Evolutionary conservation across 2,797 vertebrate species (phyloP).

Genomic region (Sebastes miniatus): DNA sequence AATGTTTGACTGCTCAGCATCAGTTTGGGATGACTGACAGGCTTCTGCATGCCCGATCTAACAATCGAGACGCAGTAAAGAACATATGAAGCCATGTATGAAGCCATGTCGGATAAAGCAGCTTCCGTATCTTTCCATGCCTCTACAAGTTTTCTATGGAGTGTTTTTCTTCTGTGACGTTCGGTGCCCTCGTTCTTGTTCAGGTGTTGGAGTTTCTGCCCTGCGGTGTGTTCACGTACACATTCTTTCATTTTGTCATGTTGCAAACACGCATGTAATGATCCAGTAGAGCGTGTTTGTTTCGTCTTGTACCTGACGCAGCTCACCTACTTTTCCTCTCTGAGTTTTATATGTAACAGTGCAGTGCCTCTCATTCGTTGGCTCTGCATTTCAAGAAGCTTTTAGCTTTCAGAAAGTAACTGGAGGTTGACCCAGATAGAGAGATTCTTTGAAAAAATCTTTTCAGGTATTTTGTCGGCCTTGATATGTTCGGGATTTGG

Average conservation of each 20-base stretch:
- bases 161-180: background rate
- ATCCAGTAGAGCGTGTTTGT: background rate
- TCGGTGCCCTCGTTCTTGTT: background rate
- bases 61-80: background rate
- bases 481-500: constrained; percentile 28
- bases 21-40: background rate
- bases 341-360: background rate
- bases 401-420: constrained; percentile 37
- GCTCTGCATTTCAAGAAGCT: constrained; percentile 22
- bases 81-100: background rate
- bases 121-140: background rate
- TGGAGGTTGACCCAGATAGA: constrained; percentile 54
- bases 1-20: background rate
- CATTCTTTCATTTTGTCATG: constrained; percentile 20
- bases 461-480: constrained; percentile 14
- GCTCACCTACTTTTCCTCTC: background rate
- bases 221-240: constrained; percentile 19
- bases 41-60: background rate
- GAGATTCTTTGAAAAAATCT: constrained; percentile 8
- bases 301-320: constrained; percentile 1
- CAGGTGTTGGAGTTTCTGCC: constrained; percentile 5
- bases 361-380: background rate
- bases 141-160: background rate
- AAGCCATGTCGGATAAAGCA: background rate
- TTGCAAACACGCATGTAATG: constrained; percentile 28